Percentiles rank a stretch among this genome's conserved stretches.
Evolutionary conservation across 35 echinoderm and acorn worm species (phyloP).

Genomic region (Patiria miniata): DNA sequence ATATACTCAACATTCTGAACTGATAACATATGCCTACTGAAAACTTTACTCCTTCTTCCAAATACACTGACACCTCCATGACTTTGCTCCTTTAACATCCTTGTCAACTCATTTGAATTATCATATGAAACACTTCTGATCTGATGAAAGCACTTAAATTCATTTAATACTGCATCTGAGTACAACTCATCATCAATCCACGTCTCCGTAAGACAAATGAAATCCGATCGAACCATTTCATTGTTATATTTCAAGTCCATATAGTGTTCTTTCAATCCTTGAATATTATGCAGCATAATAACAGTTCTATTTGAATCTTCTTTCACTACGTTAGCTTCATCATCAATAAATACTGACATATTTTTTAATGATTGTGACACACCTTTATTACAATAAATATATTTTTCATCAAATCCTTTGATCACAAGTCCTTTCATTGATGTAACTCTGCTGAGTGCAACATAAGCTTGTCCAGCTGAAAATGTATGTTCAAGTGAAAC

Average conservation of each 20-base stretch:
- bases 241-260: conserved; percentile 14
- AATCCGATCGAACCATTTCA: conserved; percentile 3
- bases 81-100: conserved; percentile 11
- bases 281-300: conserved; percentile 32
- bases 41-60: background rate
- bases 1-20: conserved; percentile 29
- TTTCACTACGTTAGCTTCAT: background rate
- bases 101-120: background rate
- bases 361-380: too few species aligned
- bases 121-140: conserved; percentile 16
- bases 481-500: too few species aligned
- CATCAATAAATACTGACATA: background rate
- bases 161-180: background rate
- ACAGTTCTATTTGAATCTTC: background rate
- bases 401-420: too few species aligned
- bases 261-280: too few species aligned
- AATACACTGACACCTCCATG: conserved; percentile 52
- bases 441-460: conserved; percentile 41
- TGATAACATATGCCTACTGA: background rate
- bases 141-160: conserved; percentile 27
- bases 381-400: conserved; percentile 39
- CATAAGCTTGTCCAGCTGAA: conserved; percentile 50
- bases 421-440: conserved; percentile 31
- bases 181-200: conserved; percentile 29
- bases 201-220: conserved; percentile 56